Percentiles rank a stretch among this genome's conserved stretches.
Evolutionary conservation across 2,888 invertebrate genomes (phyloP).

Genomic region (Podabrus alpinus): DNA sequence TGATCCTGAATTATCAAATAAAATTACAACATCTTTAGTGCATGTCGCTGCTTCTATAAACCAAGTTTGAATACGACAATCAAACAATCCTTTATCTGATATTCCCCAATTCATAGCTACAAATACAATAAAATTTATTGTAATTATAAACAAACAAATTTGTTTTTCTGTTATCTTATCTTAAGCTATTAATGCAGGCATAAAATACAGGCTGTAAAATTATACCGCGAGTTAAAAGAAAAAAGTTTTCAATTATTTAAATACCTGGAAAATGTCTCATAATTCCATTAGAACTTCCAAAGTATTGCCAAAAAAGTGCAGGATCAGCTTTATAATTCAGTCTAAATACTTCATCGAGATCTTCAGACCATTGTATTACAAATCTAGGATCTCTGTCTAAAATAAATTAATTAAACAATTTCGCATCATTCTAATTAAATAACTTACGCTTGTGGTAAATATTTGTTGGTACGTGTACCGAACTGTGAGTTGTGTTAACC

Average conservation of each 20-base stretch:
- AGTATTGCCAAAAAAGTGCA: slow-evolving; percentile 95
- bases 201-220: too few species aligned
- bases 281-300: slow-evolving; percentile 92
- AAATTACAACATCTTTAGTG: slow-evolving; percentile 94
- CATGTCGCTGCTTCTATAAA: slow-evolving; percentile 98
- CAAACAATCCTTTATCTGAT: slow-evolving; percentile 77
- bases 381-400: slow-evolving; percentile 61
- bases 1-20: slow-evolving; percentile 94
- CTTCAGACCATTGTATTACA: slow-evolving; percentile 90
- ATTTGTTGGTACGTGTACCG: slow-evolving; percentile 94
- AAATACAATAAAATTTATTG: neutral
- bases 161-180: too few species aligned
- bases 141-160: neutral
- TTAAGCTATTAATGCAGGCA: too few species aligned
- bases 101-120: slow-evolving; percentile 71
- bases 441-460: slow-evolving; percentile 79
- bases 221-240: neutral
- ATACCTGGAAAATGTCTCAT: slow-evolving; percentile 83
- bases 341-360: slow-evolving; percentile 79
- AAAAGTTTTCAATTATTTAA: neutral
- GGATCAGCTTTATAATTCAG: slow-evolving; percentile 89
- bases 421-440: neutral
- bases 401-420: slow-evolving; percentile 4
- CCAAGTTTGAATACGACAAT: slow-evolving; percentile 92
- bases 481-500: slow-evolving; percentile 78